phyloP scores from a whole-genome alignment of 2,797 vertebrate species.

The Tangara arthus region DNA sequence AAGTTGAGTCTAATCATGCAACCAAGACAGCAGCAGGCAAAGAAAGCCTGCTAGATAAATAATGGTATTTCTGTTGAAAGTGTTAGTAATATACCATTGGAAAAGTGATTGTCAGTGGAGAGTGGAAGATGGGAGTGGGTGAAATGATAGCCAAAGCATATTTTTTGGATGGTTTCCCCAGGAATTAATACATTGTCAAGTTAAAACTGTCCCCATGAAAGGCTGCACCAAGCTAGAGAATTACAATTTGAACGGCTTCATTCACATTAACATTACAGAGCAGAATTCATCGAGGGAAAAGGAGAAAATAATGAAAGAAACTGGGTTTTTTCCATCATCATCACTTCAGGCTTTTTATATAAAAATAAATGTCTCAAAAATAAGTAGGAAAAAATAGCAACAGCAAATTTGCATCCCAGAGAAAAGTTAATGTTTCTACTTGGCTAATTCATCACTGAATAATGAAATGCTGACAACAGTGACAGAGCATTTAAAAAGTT shows the following conservation, averaged over 20 bases:
- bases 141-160: not conserved
- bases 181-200: not conserved
- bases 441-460: not conserved
- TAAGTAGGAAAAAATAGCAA: slow-evolving; percentile 25
- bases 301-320: not conserved
- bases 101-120: not conserved
- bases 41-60: accelerated
- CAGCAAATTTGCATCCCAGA: not conserved
- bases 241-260: not conserved
- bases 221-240: not conserved
- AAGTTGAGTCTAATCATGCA: not conserved
- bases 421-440: not conserved
- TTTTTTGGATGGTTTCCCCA: not conserved
- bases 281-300: not conserved
- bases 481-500: not conserved
- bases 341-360: not conserved
- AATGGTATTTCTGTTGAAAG: not conserved
- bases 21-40: not conserved
- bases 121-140: not conserved
- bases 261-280: not conserved
- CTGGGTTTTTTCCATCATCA: not conserved
- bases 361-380: slow-evolving; percentile 25
- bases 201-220: not conserved
- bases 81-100: accelerated
- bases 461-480: not conserved